These are phyloP conservation scores for Apostichopus leukothele DNA, from an alignment of 53 echinoderm and acorn worm species.

Conservation along the genomic window DNA sequence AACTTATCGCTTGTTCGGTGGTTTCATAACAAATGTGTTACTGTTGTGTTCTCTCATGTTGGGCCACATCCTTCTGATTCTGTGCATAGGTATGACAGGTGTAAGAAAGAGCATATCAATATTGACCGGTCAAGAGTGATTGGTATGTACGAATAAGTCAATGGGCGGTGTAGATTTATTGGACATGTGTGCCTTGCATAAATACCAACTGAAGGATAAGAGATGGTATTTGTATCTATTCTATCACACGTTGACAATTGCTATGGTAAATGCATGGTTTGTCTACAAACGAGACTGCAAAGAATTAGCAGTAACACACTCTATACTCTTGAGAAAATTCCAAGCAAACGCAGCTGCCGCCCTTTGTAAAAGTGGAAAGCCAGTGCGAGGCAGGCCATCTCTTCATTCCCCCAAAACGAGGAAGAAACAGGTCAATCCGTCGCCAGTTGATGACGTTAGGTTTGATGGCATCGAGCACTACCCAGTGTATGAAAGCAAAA, in stretches of 20 bases:
- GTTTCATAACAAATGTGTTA: constrained; percentile 61
- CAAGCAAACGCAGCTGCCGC: constrained; percentile 31
- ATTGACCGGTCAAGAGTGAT: constrained; percentile 24
- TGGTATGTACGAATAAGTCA: constrained; percentile 10
- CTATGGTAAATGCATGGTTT: constrained; percentile 63
- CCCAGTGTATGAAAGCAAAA: constrained; percentile 19
- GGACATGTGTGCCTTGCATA: constrained; percentile 43
- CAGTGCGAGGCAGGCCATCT: constrained; percentile 36
- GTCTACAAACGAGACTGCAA: constrained; percentile 39
- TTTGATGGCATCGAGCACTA: background rate
- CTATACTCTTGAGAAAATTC: constrained; percentile 27
- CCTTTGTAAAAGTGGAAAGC: constrained; percentile 16
- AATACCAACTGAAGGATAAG: constrained; percentile 19
- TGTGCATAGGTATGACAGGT: constrained; percentile 6
- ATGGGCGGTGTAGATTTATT: constrained; percentile 57
- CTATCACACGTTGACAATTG: constrained; percentile 45
- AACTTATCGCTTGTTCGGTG: constrained; percentile 47
- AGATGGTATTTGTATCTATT: constrained; percentile 61
- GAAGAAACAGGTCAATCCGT: background rate
- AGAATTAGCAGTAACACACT: constrained; percentile 17
- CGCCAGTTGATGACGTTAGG: background rate
- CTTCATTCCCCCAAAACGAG: background rate
- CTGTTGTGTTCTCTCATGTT: constrained; percentile 54
- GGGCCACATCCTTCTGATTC: constrained; percentile 45
- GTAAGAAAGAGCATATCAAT: constrained; percentile 31